Evolutionary conservation across 2,113 vertebrate genomes (phyloP), one percentile per base, ranked within the genome.

Genomic region (Lasiurus borealis): DNA sequence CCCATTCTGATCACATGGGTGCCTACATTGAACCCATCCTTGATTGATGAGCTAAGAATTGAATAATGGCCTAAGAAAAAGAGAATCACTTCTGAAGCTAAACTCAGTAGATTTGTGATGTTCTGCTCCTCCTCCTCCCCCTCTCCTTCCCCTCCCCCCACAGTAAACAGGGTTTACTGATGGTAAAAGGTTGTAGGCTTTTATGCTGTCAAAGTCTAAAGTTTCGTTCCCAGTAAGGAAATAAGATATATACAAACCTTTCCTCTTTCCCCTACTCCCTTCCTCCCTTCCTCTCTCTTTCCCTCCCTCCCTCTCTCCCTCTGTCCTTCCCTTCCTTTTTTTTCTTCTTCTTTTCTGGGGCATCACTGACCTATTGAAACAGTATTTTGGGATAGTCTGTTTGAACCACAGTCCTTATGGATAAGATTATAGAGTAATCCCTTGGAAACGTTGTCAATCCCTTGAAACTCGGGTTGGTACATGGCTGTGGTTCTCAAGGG

Each of bases 31-130:
- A 66, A 68, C 25, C 13, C 71, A 29, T 87, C 36, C 36, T 68
- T 89, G 66, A 86, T 23, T 62, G 59, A 92, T 91, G 62, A 82
- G 68, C 75, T 48, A 59, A 48, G 78, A 92, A 75, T 48, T 85
- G 34, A 54, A 64, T 87, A 81, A 52, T 86, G n/a, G 11, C 34
- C 12, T 82, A 48, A 66, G 36, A 86, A 88, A 54, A 44, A 82
- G 57, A 83, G 62, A 75, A 95, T 68, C 15, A 75, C 40, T 54
- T 84, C 14, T 57, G 46, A 62, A 78, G 13, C 83, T 72, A 75
- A 85, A 89, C 34, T 59, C 23, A 66, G 46, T 81, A 54, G 25
- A 4, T 59, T 83, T 31, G 1, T 23, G 78, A 12, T 77, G 44
- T 83, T 89, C 91, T 66, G 15, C 73, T 85, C 23, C 21, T 18